Conservation (phyloP, 2,797 vertebrate species). For the Danio aesculapii region DNA sequence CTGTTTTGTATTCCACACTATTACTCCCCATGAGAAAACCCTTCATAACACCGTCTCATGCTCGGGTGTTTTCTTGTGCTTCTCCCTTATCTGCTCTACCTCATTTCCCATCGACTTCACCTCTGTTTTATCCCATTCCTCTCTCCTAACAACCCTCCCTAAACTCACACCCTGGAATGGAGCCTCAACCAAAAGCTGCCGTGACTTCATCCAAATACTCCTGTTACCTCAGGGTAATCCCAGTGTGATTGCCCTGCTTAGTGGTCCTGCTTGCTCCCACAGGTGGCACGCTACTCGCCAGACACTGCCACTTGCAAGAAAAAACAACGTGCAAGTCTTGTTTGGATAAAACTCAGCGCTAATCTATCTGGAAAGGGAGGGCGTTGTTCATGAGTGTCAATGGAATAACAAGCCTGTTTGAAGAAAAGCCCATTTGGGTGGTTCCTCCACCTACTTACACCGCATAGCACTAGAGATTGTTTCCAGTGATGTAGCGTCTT, state of each 20-base stretch:
- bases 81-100: slow-evolving; percentile 7
- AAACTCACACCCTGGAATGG: not conserved
- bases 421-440: slow-evolving; percentile 42
- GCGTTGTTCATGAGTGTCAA: slow-evolving; percentile 44
- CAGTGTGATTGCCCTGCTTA: slow-evolving; percentile 35
- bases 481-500: slow-evolving; percentile 38
- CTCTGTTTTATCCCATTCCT: not conserved
- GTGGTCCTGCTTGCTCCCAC: slow-evolving; percentile 31
- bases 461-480: slow-evolving; percentile 14
- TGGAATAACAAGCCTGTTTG: slow-evolving; percentile 52
- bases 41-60: slow-evolving; percentile 22
- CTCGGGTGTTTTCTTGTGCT: not conserved
- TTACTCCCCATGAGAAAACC: slow-evolving; percentile 41
- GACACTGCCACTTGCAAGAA: slow-evolving; percentile 42
- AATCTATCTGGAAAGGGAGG: slow-evolving; percentile 57
- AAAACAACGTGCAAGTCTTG: slow-evolving; percentile 54
- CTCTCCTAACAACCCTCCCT: not conserved
- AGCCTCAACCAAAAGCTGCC: slow-evolving; percentile 29
- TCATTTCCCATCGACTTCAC: slow-evolving; percentile 3
- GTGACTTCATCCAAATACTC: slow-evolving; percentile 48
- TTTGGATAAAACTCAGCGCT: slow-evolving; percentile 56
- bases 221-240: slow-evolving; percentile 55
- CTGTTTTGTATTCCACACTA: slow-evolving; percentile 46
- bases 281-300: slow-evolving; percentile 48
- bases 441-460: not conserved